phyloP scores from a whole-genome alignment of 2,113 vertebrate genomes.

The Xerus inauris region DNA sequence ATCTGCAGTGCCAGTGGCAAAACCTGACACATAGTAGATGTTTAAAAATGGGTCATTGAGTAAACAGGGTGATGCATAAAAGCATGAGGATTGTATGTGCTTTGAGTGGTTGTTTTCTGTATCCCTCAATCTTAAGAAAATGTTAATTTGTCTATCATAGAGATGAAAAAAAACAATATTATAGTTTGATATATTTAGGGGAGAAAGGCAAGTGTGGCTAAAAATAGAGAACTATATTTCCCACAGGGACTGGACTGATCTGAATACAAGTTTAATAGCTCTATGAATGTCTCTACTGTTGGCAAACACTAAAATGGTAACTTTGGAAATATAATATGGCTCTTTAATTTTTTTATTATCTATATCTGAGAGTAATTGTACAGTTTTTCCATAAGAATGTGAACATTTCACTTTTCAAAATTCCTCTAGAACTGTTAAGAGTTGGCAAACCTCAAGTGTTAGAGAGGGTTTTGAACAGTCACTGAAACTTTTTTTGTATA shows the following conservation, averaged over 20 bases:
- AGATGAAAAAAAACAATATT: not conserved
- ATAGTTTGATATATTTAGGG: not conserved
- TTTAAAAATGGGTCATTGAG: not conserved
- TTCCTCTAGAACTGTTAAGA: constrained; percentile 37
- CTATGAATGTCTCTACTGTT: not conserved
- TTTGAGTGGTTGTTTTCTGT: not conserved
- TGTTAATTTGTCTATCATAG: not conserved
- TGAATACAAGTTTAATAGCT: not conserved
- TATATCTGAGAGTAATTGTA: constrained; percentile 9
- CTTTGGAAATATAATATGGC: not conserved
- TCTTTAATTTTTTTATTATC: constrained; percentile 50
- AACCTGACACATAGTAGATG: not conserved
- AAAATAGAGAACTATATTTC: not conserved
- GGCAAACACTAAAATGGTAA: not conserved
- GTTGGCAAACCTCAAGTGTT: not conserved
- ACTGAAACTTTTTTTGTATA: constrained; percentile 51
- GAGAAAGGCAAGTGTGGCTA: not conserved
- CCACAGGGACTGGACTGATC: not conserved
- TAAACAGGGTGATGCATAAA: not conserved
- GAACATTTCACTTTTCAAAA: constrained; percentile 50
- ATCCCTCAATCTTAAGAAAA: not conserved
- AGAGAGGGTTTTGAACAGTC: constrained; percentile 43
- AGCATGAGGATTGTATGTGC: not conserved
- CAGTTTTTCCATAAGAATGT: not conserved
- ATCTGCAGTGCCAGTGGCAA: not conserved